Evolutionary conservation across 2,113 vertebrate genomes (phyloP).

Genomic region (Pleuronectes platessa): DNA sequence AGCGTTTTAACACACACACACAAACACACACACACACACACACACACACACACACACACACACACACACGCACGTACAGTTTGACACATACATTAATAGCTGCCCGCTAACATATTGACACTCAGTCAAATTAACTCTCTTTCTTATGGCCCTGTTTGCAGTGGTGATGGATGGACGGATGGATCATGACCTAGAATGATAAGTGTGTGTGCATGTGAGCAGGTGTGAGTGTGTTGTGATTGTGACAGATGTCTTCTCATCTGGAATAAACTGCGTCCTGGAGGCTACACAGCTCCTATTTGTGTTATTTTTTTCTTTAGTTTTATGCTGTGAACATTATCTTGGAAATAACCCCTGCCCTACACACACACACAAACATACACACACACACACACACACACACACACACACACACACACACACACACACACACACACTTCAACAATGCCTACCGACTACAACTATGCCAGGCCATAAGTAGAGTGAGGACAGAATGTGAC

Average conservation of each 20-base stretch:
- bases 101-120: background rate
- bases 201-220: conserved; percentile 3
- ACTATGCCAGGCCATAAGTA: background rate
- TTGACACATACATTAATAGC: conserved; percentile 16
- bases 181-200: conserved; percentile 29
- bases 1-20: conserved; percentile 31
- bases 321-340: conserved; percentile 5
- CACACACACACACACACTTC: background rate
- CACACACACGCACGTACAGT: background rate
- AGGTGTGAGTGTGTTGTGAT: background rate
- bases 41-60: conserved; percentile 23
- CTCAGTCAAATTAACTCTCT: conserved; percentile 30
- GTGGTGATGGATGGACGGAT: conserved; percentile 27
- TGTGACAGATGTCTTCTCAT: conserved; percentile 10
- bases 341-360: background rate
- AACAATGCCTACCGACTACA: background rate
- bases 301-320: conserved; percentile 12
- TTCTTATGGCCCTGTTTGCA: conserved; percentile 26
- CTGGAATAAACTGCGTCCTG: conserved; percentile 26
- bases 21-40: background rate
- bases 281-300: background rate
- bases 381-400: too few species aligned
- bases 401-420: background rate
- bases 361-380: too few species aligned
- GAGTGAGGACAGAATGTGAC: conserved; percentile 24